Evolutionary conservation across 1,140 invertebrate species (phyloP).

Genomic region (Drosophila punjabiensis): DNA sequence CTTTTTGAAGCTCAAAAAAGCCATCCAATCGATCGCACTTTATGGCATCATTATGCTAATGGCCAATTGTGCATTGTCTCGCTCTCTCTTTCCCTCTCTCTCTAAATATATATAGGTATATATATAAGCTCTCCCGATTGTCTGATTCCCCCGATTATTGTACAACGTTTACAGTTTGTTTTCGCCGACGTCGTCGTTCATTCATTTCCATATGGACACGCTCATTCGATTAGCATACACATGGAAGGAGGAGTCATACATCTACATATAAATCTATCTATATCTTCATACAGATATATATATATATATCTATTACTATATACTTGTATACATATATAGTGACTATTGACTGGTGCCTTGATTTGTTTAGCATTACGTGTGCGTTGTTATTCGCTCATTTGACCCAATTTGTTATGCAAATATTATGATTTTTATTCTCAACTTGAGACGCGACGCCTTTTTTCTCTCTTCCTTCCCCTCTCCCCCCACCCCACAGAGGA

Average conservation of each 20-base stretch:
- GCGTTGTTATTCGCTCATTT: constrained; percentile 50
- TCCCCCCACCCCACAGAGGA: not conserved
- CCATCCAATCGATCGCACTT: constrained; percentile 40
- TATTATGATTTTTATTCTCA: constrained; percentile 60
- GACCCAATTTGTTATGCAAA: constrained; percentile 78
- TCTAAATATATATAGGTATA: not conserved
- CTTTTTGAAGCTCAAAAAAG: constrained; percentile 16
- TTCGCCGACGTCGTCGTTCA: constrained; percentile 40
- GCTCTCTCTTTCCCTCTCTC: not conserved
- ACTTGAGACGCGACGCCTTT: constrained; percentile 11
- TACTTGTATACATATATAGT: not conserved
- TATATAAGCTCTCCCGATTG: constrained; percentile 6
- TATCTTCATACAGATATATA: constrained; percentile 15
- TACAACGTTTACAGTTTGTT: constrained; percentile 80
- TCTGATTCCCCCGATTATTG: constrained; percentile 55
- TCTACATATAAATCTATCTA: constrained; percentile 24
- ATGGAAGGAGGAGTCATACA: constrained; percentile 28
- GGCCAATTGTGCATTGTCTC: constrained; percentile 74
- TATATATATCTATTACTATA: constrained; percentile 6
- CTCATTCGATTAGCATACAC: constrained; percentile 75
- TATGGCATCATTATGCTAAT: constrained; percentile 82
- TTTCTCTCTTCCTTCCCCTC: not conserved
- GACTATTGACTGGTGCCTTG: constrained; percentile 15
- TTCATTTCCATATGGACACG: constrained; percentile 69
- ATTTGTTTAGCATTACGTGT: constrained; percentile 62